Conservation (phyloP, 2,888 invertebrate genomes). For the Lasioglossum pauxillum region DNA sequence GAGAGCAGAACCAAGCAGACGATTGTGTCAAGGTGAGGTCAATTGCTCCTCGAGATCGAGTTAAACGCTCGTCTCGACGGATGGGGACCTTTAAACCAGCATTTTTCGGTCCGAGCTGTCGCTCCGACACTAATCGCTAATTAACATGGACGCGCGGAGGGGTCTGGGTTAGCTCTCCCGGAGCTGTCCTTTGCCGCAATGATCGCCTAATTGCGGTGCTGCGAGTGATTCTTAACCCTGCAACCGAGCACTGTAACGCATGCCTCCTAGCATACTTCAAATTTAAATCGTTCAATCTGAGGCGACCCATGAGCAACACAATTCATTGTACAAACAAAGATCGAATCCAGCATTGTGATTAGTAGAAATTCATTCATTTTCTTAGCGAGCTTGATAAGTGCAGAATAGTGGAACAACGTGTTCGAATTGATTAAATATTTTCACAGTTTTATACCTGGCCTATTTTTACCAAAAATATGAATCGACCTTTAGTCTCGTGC, state of each 20-base stretch:
- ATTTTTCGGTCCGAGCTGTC: slow-evolving; percentile 1
- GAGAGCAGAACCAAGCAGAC: slow-evolving; percentile 31
- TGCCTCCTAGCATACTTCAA: neutral
- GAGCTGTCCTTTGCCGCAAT: neutral
- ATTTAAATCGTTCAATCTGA: neutral
- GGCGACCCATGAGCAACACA: neutral
- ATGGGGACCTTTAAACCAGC: neutral
- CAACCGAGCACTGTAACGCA: neutral
- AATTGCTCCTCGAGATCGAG: slow-evolving; percentile 46
- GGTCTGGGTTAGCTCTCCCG: neutral
- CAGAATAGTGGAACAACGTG: no score
- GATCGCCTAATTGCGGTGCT: neutral
- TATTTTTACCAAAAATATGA: no score
- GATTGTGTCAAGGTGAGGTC: slow-evolving; percentile 58
- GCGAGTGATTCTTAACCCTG: neutral
- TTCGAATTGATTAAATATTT: no score
- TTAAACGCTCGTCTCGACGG: slow-evolving; percentile 11
- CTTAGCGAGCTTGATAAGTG: no score
- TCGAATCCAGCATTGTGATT: neutral
- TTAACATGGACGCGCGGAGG: slow-evolving; percentile 1
- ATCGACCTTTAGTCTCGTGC: no score
- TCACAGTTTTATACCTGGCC: no score
- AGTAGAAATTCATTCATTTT: neutral
- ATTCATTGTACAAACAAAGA: neutral
- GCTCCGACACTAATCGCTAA: slow-evolving; percentile 6